A percentile compares a stretch with the other conserved stretches of the same genome.
These are phyloP conservation scores for Chesias legatella DNA, from an alignment of 2,888 invertebrate genomes.

Conservation along the genomic window DNA sequence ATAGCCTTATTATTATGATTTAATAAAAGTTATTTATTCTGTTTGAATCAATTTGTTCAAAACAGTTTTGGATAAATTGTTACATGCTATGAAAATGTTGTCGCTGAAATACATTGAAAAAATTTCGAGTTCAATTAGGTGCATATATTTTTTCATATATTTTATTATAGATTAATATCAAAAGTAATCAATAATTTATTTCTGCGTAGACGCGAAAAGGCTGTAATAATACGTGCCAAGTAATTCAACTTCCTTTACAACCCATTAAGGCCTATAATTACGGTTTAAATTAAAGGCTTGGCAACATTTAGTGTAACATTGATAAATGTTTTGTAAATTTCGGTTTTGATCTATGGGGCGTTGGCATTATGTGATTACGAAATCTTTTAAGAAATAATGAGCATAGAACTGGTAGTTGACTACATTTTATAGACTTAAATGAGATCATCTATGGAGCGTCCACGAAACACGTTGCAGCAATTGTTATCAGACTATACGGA, in stretches of 20 bases:
- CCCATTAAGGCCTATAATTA: conserved; percentile 25
- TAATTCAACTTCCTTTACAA: conserved; percentile 29
- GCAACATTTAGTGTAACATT: conserved; percentile 24
- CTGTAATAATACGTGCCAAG: conserved; percentile 22
- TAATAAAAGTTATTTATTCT: conserved; percentile 2
- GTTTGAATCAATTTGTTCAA: no score
- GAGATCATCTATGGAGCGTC: no score
- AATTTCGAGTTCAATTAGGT: no score
- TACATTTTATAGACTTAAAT: no score
- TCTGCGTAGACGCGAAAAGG: conserved; percentile 1
- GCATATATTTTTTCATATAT: no score
- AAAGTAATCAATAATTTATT: no score
- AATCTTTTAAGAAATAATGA: neutral
- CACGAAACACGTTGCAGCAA: no score
- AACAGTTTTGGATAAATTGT: no score
- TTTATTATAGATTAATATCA: no score
- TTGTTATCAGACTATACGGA: neutral
- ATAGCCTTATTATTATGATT: conserved; percentile 28
- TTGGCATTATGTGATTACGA: conserved; percentile 12
- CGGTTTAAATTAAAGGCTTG: conserved; percentile 25
- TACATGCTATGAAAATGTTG: no score
- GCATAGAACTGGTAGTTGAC: no score
- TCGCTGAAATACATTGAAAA: no score
- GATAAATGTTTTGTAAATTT: conserved; percentile 24
- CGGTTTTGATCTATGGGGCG: conserved; percentile 13